Base-by-base conservation (phyloP, 1,140 invertebrate species). In the Ceratina australensis region DNA sequence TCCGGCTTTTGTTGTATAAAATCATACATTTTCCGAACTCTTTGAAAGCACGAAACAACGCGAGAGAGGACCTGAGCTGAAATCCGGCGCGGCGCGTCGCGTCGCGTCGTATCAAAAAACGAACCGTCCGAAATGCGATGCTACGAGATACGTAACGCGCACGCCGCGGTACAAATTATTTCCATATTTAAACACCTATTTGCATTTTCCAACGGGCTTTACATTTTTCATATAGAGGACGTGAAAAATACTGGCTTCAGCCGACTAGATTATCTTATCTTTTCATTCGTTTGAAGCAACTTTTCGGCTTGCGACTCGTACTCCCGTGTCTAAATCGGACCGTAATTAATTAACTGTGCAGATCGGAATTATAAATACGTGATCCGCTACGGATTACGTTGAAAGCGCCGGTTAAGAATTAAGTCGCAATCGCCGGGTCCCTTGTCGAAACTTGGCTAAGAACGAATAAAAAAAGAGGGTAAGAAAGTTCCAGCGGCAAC, bases 351-450 rank as follows among this genome's bases (percentile, higher is more conserved):
- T 66, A 66, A 74, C 26, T 49, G 18, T 33, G 54, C 13, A 42
- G 72, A 66, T 56, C 33, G 33, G 33, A 67, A 50, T 66, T 74
- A 57, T 66, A 74, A 74, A 74, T 74, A 74, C 42, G 63, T 63
- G 72, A 66, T 74, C 72, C 20, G 59, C 42, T 47, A 13, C 15
- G 22, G 66, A 81, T 82, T 81, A 77, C 80, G 69, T 5, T 81
- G 61, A 64, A 63, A 71, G 57, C 73, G 68, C 56, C 61, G 65
- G 72, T 84, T 84, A 72, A 83, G 78, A 84, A 84, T 84, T 76
- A 83, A 84, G 63, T 66, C 72, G 77, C 72, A 72, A 80, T 83
- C 60, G 78, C 63, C 60, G 65, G 72, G 57, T 74, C 80, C 59
- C 75, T 79, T 74, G 80, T 83, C 75, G 80, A 61, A 82, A 82